These are phyloP conservation scores for Ylistrum balloti DNA, from an alignment of 1,140 invertebrate species.

Conservation along the genomic window DNA sequence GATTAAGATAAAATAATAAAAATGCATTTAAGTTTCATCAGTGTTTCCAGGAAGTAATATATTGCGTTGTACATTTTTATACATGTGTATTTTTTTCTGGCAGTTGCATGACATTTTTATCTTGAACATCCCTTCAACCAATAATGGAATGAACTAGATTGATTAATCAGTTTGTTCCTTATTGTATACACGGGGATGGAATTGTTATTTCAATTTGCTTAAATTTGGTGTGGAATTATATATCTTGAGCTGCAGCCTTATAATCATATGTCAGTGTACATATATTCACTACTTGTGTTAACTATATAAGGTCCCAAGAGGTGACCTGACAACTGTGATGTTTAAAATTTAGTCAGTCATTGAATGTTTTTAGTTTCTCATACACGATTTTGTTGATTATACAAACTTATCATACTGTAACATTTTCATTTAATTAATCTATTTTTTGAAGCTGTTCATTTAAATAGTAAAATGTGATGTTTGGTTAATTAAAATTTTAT, in stretches of 20 bases:
- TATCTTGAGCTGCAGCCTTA: slow-evolving; percentile 10
- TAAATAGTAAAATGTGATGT: background rate
- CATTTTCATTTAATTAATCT: background rate
- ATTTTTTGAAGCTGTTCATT: background rate
- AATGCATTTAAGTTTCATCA: background rate
- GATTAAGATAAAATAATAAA: background rate
- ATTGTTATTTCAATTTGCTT: slow-evolving; percentile 16
- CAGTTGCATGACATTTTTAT: background rate
- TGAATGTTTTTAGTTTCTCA: background rate
- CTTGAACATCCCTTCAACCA: background rate
- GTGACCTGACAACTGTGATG: background rate
- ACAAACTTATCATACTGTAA: background rate
- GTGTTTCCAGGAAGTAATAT: background rate
- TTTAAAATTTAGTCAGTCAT: slow-evolving; percentile 8
- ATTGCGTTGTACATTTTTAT: background rate
- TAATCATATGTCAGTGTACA: background rate
- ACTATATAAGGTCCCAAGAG: background rate
- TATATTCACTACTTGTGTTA: background rate
- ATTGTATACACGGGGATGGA: background rate
- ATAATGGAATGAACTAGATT: background rate
- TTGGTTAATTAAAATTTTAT: background rate
- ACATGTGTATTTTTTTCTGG: background rate
- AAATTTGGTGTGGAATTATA: background rate
- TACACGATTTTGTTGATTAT: background rate
- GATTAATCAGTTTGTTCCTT: background rate